phyloP scores from a whole-genome alignment of 2,797 vertebrate species.

The Neostethus bicornis region DNA sequence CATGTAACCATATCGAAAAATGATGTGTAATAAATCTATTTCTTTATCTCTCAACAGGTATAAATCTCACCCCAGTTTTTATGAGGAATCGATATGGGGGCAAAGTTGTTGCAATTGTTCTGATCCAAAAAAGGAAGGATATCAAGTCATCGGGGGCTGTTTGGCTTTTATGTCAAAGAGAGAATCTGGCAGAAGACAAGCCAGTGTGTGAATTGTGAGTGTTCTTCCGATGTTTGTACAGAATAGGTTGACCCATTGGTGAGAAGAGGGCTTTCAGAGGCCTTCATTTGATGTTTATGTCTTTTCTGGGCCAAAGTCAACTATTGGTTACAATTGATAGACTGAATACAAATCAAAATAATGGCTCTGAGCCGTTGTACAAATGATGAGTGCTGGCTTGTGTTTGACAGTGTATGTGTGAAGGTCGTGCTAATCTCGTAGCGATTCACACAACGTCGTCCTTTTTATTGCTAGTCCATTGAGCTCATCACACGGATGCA shows the following conservation, averaged over 20 bases:
- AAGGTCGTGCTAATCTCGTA: constrained; percentile 37
- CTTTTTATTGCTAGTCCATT: constrained; percentile 39
- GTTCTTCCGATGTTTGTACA: neutral
- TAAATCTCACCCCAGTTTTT: constrained; percentile 55
- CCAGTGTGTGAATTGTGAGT: constrained; percentile 4
- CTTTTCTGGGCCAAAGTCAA: constrained; percentile 48
- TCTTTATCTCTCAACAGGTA: no score
- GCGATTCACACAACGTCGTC: constrained; percentile 35
- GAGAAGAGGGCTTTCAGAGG: constrained; percentile 26
- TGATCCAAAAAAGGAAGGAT: constrained; percentile 45
- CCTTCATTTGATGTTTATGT: constrained; percentile 18
- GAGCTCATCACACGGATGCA: constrained; percentile 43
- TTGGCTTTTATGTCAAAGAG: constrained; percentile 34
- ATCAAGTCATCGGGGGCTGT: constrained; percentile 37
- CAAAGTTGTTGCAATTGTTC: constrained; percentile 49
- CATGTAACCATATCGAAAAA: no score
- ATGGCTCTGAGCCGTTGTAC: constrained; percentile 3
- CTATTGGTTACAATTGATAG: constrained; percentile 6
- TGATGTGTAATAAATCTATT: no score
- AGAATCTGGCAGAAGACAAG: constrained; percentile 38
- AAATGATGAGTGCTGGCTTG: constrained; percentile 3
- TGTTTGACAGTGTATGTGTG: neutral
- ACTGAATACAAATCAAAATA: constrained; percentile 19
- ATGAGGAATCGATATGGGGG: constrained; percentile 51
- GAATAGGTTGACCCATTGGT: constrained; percentile 24